Evolutionary conservation across 2,797 vertebrate genomes (phyloP).

Genomic region (Megaceryle alcyon): DNA sequence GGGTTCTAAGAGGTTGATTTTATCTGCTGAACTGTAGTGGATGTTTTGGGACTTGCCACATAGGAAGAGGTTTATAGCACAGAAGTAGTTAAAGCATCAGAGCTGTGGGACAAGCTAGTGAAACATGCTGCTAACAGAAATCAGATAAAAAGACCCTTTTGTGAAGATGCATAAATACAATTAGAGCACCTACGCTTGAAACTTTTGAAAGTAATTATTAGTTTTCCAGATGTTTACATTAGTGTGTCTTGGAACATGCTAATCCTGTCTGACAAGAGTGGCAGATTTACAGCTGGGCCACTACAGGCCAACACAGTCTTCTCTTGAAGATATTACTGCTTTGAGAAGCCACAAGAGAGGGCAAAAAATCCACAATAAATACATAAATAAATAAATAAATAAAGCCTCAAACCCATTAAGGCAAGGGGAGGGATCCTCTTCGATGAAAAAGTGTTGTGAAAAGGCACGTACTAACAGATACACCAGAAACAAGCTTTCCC

Average conservation of each 20-base stretch:
- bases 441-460: background rate
- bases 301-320: background rate
- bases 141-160: background rate
- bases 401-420: background rate
- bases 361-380: background rate
- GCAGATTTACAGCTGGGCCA: background rate
- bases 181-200: background rate
- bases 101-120: background rate
- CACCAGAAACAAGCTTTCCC: background rate
- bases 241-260: background rate
- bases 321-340: background rate
- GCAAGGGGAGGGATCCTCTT: background rate
- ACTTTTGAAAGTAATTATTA: background rate
- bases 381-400: background rate
- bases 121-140: background rate
- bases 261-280: background rate
- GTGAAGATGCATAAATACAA: background rate
- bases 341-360: background rate
- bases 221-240: background rate
- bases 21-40: background rate
- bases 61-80: background rate
- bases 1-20: background rate
- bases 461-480: background rate
- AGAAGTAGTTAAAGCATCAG: background rate
- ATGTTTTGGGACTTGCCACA: background rate